Conservation (phyloP, 2,113 vertebrate species). For the Oceanodroma tethys region DNA sequence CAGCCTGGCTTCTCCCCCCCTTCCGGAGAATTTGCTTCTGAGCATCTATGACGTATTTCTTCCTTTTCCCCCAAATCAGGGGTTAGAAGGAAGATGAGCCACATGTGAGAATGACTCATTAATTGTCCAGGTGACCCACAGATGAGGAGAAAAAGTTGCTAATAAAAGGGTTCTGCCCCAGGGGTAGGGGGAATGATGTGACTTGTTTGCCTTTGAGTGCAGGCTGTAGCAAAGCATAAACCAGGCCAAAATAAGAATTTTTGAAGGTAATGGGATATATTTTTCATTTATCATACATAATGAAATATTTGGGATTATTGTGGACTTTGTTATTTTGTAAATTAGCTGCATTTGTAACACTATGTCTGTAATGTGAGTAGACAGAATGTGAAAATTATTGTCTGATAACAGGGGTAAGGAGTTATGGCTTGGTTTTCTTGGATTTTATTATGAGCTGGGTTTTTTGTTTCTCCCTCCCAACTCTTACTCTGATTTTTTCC, state of each 20-base stretch:
- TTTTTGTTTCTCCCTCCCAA: rapidly evolving
- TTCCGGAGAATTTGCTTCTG: background rate
- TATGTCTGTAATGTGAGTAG: background rate
- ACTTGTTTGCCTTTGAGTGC: rapidly evolving
- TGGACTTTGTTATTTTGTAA: background rate
- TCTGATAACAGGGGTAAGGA: background rate
- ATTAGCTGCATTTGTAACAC: rapidly evolving
- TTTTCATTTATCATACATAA: rapidly evolving
- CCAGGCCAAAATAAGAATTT: rapidly evolving
- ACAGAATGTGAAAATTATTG: background rate
- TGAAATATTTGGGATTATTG: rapidly evolving
- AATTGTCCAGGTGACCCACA: background rate
- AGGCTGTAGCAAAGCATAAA: rapidly evolving
- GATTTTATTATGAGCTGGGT: background rate
- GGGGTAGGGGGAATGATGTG: rapidly evolving
- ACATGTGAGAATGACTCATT: background rate
- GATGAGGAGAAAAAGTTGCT: background rate
- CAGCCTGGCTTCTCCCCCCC: background rate
- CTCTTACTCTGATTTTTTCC: background rate
- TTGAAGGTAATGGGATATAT: background rate
- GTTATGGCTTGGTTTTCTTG: background rate
- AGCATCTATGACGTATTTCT: background rate
- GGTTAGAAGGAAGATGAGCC: background rate
- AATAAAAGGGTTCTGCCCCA: background rate
- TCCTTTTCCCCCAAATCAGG: background rate